These are phyloP conservation scores for Dysmachus trigonus DNA, from an alignment of 2,888 invertebrate genomes.

Conservation along the genomic window DNA sequence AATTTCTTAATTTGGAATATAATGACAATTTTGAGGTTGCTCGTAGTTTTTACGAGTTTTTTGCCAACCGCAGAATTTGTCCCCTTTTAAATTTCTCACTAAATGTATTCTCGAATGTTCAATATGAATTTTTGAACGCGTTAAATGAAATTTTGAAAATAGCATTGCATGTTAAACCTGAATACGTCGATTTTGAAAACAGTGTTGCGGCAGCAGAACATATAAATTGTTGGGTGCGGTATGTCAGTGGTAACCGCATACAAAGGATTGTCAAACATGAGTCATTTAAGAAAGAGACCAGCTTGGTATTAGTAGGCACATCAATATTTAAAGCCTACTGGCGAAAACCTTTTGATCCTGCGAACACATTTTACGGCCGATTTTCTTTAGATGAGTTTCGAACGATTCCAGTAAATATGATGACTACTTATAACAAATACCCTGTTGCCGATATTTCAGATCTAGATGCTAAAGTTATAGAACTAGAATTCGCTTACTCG, in stretches of 20 bases:
- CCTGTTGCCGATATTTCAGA: background rate
- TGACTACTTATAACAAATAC: background rate
- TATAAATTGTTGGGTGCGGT: conserved; percentile 81
- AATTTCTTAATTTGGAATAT: background rate
- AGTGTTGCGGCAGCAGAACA: conserved; percentile 64
- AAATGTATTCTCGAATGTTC: background rate
- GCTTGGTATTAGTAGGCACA: conserved; percentile 78
- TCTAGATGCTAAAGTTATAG: conserved; percentile 60
- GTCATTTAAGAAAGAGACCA: conserved; percentile 66
- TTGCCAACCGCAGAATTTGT: background rate
- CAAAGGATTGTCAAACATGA: conserved; percentile 70
- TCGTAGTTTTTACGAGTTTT: background rate
- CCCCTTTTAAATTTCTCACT: background rate
- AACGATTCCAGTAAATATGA: conserved; percentile 18
- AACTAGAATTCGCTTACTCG: conserved; percentile 73
- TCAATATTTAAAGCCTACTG: conserved; percentile 74
- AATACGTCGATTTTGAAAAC: conserved; percentile 69
- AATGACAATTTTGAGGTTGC: background rate
- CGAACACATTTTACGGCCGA: background rate
- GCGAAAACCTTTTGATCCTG: conserved; percentile 7
- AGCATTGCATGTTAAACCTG: conserved; percentile 54
- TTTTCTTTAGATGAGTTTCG: background rate
- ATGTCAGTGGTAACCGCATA: conserved; percentile 79
- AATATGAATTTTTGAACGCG: background rate
- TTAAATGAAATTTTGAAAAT: background rate